These are phyloP conservation scores for Enteromius unitaeniatus DNA, from an alignment of 2,797 vertebrate species.

Conservation along the genomic window DNA sequence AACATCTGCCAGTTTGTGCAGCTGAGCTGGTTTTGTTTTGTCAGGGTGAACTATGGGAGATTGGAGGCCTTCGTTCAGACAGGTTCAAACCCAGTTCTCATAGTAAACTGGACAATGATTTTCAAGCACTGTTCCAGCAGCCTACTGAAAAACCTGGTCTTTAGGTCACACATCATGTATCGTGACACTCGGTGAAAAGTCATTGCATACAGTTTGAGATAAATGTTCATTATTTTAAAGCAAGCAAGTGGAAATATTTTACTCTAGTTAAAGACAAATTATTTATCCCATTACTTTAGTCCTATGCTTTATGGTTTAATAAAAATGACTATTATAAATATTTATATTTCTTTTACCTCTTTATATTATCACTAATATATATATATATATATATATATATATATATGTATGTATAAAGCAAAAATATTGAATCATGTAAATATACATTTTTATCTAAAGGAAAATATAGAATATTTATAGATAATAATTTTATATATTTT, in stretches of 20 bases:
- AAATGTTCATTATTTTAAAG: not conserved
- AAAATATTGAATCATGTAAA: no score
- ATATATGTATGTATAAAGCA: no score
- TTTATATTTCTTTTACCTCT: no score
- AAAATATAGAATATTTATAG: not conserved
- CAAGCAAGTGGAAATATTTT: no score
- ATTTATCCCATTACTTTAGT: no score
- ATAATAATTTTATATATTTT: not conserved
- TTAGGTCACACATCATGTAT: not conserved
- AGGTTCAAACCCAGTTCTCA: not conserved
- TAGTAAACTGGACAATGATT: not conserved
- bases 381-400: no score
- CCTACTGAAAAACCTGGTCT: not conserved
- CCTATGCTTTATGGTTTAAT: no score
- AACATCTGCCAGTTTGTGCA: conserved; percentile 59
- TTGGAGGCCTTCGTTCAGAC: not conserved
- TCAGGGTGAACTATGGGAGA: conserved; percentile 31
- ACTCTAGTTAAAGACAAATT: no score
- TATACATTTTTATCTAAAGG: no score
- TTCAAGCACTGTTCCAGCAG: not conserved
- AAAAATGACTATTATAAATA: no score
- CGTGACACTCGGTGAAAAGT: not conserved
- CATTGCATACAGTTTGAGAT: not conserved
- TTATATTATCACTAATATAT: no score
- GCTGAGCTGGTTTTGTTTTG: conserved; percentile 48